A percentile compares a stretch with the other conserved stretches of the same genome.
These are phyloP conservation scores for Vombatus ursinus DNA, from an alignment of 2,113 vertebrate genomes.

Conservation along the genomic window DNA sequence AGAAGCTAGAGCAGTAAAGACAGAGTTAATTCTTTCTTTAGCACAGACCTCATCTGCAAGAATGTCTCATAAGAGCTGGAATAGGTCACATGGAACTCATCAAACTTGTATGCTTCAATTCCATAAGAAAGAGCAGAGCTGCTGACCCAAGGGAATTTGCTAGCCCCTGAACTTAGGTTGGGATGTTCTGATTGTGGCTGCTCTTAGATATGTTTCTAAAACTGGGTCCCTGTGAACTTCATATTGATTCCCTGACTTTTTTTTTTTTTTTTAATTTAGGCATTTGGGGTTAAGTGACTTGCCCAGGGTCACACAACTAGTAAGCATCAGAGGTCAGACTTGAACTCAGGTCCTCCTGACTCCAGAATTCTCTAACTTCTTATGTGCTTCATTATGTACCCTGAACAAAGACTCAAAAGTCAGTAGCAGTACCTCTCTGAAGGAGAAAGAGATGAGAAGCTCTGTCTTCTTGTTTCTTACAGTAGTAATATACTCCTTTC, in stretches of 20 bases:
- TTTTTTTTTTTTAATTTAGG: too few relatives aligned
- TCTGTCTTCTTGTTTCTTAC: too few relatives aligned
- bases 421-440: background rate
- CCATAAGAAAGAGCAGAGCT: background rate
- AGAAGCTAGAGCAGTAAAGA: background rate
- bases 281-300: too few relatives aligned
- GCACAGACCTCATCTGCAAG: background rate
- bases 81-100: background rate
- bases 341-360: too few relatives aligned
- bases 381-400: background rate
- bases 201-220: background rate
- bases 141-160: background rate
- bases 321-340: too few relatives aligned
- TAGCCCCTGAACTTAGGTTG: background rate
- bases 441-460: background rate
- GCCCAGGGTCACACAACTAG: too few relatives aligned
- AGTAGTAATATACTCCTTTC: background rate
- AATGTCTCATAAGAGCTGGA: background rate
- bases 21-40: background rate
- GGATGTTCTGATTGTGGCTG: background rate
- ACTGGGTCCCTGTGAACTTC: background rate
- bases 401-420: background rate
- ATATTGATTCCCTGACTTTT: background rate
- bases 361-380: too few relatives aligned
- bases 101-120: background rate